Base-by-base conservation (phyloP, 2,888 invertebrate genomes). In the Acanthopleura granulata region DNA sequence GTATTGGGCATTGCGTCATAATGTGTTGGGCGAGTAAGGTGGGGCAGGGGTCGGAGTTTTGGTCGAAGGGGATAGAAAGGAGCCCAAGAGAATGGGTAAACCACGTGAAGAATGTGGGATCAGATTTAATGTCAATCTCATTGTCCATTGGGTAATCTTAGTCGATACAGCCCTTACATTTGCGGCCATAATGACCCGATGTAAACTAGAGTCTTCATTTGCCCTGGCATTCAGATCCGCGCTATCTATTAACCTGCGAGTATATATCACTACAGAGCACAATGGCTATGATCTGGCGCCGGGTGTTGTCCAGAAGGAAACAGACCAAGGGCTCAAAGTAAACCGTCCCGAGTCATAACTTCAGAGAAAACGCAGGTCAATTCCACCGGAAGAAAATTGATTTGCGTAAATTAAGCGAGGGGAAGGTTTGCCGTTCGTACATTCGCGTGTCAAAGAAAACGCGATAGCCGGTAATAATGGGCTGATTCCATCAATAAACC, bases 351-450 rank as follows among this genome's bases (percentile, higher is more conserved):
- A n/a, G 57, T 22, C 57, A 57, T 57, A 57, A 57, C 18, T 18
- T 22, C 18, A 22, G 57, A 57, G 57, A 57, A 57, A 57, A 57
- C 57, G 18, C 57, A 57, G 57, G 57, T 57, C 57, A 57, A 57
- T 12, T 57, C 57, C 22, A 57, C 57, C 57, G 57, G 57, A 57
- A 57, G 57, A 57, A 57, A 57, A 57, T 57, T 57, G 57, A 57
- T 57, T 57, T 57, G 57, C 22, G 57, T 22, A 57, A 57, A 57
- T 57, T 57, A 57, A 57, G n/a, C 57, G 57, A 3, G 22, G n/a
- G n/a, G 57, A 14, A 18, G 57, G 18, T 57, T 57, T 40, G 40
- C 57, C 57, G n/a, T 57, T 22, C 57, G n/a, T 22, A 57, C 57
- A 57, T 57, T 57, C 22, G 57, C 3, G n/a, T 57, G 57, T 57